Conservation (phyloP, 2,113 vertebrate species). For the Nycticebus coucang region DNA sequence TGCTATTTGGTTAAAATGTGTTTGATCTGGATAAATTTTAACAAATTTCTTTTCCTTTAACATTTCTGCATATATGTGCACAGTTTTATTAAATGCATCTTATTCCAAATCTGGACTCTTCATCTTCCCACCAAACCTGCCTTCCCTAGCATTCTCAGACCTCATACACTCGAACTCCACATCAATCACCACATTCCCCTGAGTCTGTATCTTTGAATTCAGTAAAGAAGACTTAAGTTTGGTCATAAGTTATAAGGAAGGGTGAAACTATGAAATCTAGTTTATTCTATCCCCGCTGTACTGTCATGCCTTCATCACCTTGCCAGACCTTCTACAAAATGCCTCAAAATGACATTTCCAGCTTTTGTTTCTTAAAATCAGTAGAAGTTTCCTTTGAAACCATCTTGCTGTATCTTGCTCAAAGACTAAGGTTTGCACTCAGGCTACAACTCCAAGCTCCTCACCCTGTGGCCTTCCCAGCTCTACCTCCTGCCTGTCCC, state of each 20-base stretch:
- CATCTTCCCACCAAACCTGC: not conserved
- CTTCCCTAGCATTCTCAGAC: not conserved
- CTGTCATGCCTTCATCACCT: not conserved
- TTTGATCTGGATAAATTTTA: not conserved
- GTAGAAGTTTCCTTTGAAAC: conserved; percentile 23
- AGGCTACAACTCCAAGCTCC: not conserved
- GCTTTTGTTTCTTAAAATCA: not conserved
- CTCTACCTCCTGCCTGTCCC: not conserved
- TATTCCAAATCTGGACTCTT: not conserved
- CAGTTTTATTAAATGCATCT: not conserved
- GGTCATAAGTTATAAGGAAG: not conserved
- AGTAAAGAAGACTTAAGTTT: not conserved
- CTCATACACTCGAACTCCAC: not conserved
- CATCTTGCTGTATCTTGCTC: not conserved
- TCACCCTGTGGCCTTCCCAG: not conserved
- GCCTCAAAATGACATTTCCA: not conserved
- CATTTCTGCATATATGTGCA: not conserved
- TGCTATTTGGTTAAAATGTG: not conserved
- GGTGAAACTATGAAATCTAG: not conserved
- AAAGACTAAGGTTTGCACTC: not conserved
- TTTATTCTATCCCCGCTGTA: not conserved
- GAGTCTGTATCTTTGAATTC: not conserved
- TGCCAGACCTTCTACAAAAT: conserved; percentile 15
- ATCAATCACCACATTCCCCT: not conserved
- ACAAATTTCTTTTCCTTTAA: not conserved